Evolutionary conservation across 1,140 invertebrate species (phyloP), one percentile per base, ranked within the genome.

Genomic region (Mizuhopecten yessoensis): DNA sequence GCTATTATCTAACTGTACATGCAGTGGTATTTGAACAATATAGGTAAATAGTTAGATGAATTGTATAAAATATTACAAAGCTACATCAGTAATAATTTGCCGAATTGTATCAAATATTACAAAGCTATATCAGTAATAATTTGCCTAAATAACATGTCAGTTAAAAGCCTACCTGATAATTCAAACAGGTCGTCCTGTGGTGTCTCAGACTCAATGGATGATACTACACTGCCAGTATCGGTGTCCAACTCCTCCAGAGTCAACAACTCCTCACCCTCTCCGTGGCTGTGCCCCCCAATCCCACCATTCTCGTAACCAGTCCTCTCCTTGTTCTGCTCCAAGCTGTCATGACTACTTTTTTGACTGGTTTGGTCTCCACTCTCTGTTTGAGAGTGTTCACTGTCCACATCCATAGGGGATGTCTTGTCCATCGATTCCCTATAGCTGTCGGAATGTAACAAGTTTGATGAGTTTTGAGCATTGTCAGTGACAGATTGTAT

Each of bases 401-500:
- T 75, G 57, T 75, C 42, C 1, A 45, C 17, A 9, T 0, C 15
- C 29, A 7, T 75, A 5, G n/a, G 23, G n/a, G 57, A 75, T 13
- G 9, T 9, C 23, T 29, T 0, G 2, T 29, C 57, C 29, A 23
- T n/a, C 29, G 23, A 29, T 75, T 75, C 57, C 23, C 23, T 13
- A 39, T 7, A 39, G 13, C 36, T 75, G 57, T 75, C 29, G 57
- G 57, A 75, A 75, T 75, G 57, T 75, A 75, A 75, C 57, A 75
- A 75, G 57, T 75, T 75, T n/a, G 57, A 29, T n/a, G 57, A 75
- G 57, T 75, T 5, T n/a, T 75, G 57, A 75, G 57, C 57, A 75
- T 29, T 75, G 57, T 75, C 57, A n/a, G 57, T n/a, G n/a, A n/a
- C 57, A 75, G 57, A n/a, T 75, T 75, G 57, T 75, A 75, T 75